Evolutionary conservation across 37 sponge, comb jelly and placozoan species (phyloP).

Genomic region (Geodia barretti): DNA sequence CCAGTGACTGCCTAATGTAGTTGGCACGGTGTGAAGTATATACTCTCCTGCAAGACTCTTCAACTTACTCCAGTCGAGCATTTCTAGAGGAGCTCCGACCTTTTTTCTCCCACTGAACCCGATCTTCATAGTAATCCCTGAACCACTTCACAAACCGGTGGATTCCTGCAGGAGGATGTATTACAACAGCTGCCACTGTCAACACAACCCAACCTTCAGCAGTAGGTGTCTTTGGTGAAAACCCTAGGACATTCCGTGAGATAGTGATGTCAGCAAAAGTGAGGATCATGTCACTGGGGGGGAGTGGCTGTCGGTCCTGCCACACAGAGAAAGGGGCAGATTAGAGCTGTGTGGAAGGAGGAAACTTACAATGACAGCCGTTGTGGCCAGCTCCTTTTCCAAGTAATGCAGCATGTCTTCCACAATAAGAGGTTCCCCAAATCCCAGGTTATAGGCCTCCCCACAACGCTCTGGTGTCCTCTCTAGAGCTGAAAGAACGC

Average conservation of each 20-base stretch:
- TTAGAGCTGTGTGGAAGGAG: no score
- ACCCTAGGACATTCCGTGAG: conserved; percentile 40
- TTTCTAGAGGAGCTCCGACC: not conserved
- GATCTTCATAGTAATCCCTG: conserved; percentile 14
- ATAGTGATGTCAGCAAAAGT: conserved; percentile 65
- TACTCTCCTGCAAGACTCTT: not conserved
- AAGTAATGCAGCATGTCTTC: conserved; percentile 37
- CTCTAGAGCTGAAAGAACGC: conserved; percentile 44
- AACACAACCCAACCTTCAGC: conserved; percentile 18
- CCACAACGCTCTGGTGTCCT: conserved; percentile 55
- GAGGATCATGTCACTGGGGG: conserved; percentile 45
- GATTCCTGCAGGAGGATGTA: conserved; percentile 18
- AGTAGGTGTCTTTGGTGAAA: conserved; percentile 19
- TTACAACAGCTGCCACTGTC: not conserved
- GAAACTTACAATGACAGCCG: conserved; percentile 49
- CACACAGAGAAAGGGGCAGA: no score
- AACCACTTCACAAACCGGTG: conserved; percentile 59
- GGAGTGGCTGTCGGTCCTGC: conserved; percentile 60
- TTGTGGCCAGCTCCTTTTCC: conserved; percentile 48
- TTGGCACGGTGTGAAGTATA: not conserved
- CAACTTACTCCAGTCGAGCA: not conserved
- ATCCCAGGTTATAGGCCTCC: conserved; percentile 70
- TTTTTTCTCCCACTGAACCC: not conserved
- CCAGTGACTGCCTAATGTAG: not conserved
- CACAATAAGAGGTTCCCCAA: conserved; percentile 49